These are phyloP conservation scores for Crotalus tigris DNA, from an alignment of 2,113 vertebrate genomes.

Conservation along the genomic window DNA sequence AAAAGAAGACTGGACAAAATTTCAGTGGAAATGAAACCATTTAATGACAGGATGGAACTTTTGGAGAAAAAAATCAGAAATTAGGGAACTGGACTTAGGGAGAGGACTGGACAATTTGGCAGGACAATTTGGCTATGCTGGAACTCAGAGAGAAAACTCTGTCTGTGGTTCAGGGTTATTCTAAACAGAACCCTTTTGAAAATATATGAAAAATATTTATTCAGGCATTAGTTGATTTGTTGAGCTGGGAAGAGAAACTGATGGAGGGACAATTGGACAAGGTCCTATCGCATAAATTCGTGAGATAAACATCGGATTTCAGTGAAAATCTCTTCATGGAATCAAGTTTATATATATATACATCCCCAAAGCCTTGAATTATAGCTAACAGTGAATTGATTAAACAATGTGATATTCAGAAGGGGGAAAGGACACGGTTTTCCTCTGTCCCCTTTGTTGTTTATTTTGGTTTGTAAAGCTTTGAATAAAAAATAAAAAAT, in stretches of 20 bases:
- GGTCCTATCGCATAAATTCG: not conserved
- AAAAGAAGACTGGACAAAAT: too few relatives aligned
- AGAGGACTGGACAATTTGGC: not conserved
- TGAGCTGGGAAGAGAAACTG: not conserved
- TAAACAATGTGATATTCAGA: not conserved
- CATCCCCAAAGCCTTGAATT: not conserved
- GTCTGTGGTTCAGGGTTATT: not conserved
- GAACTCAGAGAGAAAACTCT: not conserved
- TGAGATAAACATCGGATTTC: not conserved
- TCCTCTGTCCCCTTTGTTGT: not conserved
- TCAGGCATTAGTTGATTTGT: not conserved
- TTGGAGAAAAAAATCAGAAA: not conserved
- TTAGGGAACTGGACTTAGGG: not conserved
- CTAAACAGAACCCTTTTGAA: not conserved
- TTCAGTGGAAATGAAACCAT: too few relatives aligned
- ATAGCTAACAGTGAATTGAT: not conserved
- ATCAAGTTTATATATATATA: not conserved
- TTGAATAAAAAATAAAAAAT: not conserved
- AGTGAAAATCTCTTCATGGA: not conserved
- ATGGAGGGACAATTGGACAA: not conserved
- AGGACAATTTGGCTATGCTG: not conserved
- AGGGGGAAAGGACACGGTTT: not conserved
- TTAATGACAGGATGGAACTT: too few relatives aligned
- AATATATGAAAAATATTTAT: not conserved
- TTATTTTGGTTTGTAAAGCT: not conserved